These are phyloP conservation scores for Sericinus montela DNA, from an alignment of 2,888 invertebrate species.

Conservation along the genomic window DNA sequence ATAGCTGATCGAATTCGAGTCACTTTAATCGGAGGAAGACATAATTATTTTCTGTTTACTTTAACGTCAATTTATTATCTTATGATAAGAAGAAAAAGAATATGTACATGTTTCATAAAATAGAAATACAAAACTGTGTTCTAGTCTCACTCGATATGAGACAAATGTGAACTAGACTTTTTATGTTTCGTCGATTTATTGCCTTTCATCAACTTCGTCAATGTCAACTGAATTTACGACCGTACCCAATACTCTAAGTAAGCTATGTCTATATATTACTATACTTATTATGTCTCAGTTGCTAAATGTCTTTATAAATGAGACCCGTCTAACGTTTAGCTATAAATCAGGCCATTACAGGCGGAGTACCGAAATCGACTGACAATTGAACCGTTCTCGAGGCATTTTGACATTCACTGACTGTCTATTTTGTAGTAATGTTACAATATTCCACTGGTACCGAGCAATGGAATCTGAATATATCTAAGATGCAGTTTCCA, in stretches of 20 bases:
- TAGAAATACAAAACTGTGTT: too few relatives aligned
- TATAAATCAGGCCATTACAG: slow-evolving; percentile 56
- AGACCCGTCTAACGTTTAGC: slow-evolving; percentile 51
- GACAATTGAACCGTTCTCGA: slow-evolving; percentile 25
- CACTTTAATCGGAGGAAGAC: too few relatives aligned
- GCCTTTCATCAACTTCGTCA: slow-evolving; percentile 49
- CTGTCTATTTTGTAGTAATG: slow-evolving; percentile 12
- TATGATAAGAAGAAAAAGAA: too few relatives aligned
- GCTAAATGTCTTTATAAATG: slow-evolving; percentile 65
- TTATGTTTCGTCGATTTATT: slow-evolving; percentile 23
- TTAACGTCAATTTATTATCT: too few relatives aligned
- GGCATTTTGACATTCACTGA: slow-evolving; percentile 34
- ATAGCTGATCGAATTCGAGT: too few relatives aligned
- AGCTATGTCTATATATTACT: too few relatives aligned
- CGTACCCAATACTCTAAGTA: slow-evolving; percentile 46
- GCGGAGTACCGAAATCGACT: slow-evolving; percentile 35
- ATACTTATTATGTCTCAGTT: slow-evolving; percentile 49
- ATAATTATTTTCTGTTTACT: too few relatives aligned
- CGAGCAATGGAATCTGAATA: slow-evolving; percentile 21
- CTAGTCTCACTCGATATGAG: too few relatives aligned
- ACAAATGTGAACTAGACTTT: too few relatives aligned
- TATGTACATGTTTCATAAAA: too few relatives aligned
- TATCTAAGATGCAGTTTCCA: slow-evolving; percentile 2
- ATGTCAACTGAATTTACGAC: slow-evolving; percentile 53
- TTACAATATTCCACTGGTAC: slow-evolving; percentile 13